phyloP scores from a whole-genome alignment of 1,140 invertebrate species.

The Aethina tumida region DNA sequence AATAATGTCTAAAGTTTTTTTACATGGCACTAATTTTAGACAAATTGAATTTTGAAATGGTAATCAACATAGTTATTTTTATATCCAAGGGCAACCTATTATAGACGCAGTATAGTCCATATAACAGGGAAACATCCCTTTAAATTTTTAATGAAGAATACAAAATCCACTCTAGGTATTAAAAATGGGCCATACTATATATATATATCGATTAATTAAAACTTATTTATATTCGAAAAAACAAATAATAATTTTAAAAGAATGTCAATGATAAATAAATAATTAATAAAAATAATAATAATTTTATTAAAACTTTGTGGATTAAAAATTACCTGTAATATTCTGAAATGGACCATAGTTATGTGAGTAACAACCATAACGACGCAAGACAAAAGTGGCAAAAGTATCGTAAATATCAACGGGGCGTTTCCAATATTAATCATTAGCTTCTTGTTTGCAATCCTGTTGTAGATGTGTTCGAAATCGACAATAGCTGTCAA shows the following conservation, averaged over 20 bases:
- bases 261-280: too few species aligned
- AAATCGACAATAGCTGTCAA: constrained; percentile 52
- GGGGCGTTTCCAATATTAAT: constrained; percentile 28
- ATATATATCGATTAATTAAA: constrained; percentile 2
- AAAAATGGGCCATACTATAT: too few species aligned
- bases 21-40: background rate
- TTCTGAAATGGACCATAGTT: constrained; percentile 52
- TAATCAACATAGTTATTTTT: too few species aligned
- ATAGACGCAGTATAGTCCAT: too few species aligned
- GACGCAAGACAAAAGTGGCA: constrained; percentile 46
- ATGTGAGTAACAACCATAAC: constrained; percentile 53
- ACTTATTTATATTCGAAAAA: constrained; percentile 1
- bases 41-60: too few species aligned
- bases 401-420: constrained; percentile 25
- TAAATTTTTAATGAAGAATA: too few species aligned
- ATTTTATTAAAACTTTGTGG: too few species aligned
- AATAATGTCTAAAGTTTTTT: background rate
- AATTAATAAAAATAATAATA: too few species aligned
- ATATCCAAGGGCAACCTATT: too few species aligned
- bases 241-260: background rate
- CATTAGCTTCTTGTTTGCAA: constrained; percentile 22
- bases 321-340: constrained; percentile 44
- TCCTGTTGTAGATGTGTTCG: constrained; percentile 29
- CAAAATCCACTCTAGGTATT: too few species aligned
- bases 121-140: too few species aligned